phyloP scores from a whole-genome alignment of 2,113 vertebrate species.

The Brachionichthys hirsutus region DNA sequence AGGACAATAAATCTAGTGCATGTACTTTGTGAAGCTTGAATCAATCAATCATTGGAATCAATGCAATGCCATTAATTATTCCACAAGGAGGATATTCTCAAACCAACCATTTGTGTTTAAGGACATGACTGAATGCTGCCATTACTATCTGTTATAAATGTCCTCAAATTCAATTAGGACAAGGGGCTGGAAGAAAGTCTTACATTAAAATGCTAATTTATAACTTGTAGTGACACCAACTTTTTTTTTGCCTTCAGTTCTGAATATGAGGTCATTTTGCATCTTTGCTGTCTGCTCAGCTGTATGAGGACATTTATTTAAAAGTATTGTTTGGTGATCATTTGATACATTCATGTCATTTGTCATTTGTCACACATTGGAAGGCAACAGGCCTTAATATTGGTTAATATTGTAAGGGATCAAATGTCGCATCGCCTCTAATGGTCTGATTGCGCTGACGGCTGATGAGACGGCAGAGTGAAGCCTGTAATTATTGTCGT shows the following conservation, averaged over 20 bases:
- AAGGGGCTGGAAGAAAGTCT: neutral
- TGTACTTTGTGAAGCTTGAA: no score
- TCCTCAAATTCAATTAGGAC: conserved; percentile 20
- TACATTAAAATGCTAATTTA: neutral
- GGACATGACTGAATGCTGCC: conserved; percentile 26
- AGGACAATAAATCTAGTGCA: no score
- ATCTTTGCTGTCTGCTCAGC: neutral
- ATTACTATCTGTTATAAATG: conserved; percentile 27
- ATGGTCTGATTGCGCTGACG: no score
- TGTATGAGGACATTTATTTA: neutral
- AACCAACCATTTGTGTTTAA: conserved; percentile 34
- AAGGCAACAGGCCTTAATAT: neutral
- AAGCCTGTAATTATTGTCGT: conserved; percentile 19
- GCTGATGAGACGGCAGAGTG: conserved; percentile 1
- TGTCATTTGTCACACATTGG: neutral
- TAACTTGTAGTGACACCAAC: neutral
- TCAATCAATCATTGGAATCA: conserved; percentile 23
- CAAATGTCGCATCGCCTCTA: no score
- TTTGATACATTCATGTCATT: neutral
- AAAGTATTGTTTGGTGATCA: neutral
- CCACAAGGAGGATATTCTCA: conserved; percentile 32
- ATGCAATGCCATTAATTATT: conserved; percentile 38
- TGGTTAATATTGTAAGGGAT: no score
- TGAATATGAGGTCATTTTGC: neutral
- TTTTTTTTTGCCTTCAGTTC: neutral